Base-by-base conservation (phyloP, 2,888 invertebrate species). In the Stomorhina lunata region DNA sequence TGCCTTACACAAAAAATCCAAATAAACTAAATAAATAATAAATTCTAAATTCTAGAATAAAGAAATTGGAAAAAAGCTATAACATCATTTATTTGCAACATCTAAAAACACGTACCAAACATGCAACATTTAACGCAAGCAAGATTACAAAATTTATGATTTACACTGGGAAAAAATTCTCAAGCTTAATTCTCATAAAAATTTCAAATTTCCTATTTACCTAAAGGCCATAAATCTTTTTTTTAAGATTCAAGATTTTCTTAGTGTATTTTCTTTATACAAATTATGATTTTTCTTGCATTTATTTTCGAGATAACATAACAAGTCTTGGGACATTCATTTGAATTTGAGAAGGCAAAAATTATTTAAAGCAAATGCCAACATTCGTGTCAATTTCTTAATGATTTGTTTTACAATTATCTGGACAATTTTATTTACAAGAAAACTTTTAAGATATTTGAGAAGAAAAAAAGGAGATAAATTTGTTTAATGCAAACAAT, bases 341-440 rank as follows among this genome's bases (percentile, higher is more conserved):
- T n/a, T n/a, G n/a, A n/a, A n/a, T n/a, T n/a, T n/a, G n/a, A n/a
- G n/a, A n/a, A n/a, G n/a, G n/a, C n/a, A 27, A 17, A 10, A 22
- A 61, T 17, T 27, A 61, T 10, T 9, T 4, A 27, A 61, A 69
- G 43, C 37, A 10, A n/a, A 7, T 27, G 48, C 34, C 43, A 32
- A 34, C 34, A 40, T 80, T 80, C 69, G 80, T 69, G 80, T 75
- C 66, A 80, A 37, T 37, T 75, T 75, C 61, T 63, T 65, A 80
- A 80, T 76, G 61, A 80, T 80, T 75, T 80, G 80, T 69, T 75
- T 53, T 69, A 69, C 75, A 69, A 75, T 69, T 75, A 69, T 75
- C 73, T 4, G 15, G 1, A 57, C 63, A 69, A 53, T 37, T 32
- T 57, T 71, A 37, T 65, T 45, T 37, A 34, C 29, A 57, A 65